Percentiles rank a stretch among this genome's conserved stretches.
phyloP scores from a whole-genome alignment of 2,113 vertebrate genomes.

The Spea bombifrons region DNA sequence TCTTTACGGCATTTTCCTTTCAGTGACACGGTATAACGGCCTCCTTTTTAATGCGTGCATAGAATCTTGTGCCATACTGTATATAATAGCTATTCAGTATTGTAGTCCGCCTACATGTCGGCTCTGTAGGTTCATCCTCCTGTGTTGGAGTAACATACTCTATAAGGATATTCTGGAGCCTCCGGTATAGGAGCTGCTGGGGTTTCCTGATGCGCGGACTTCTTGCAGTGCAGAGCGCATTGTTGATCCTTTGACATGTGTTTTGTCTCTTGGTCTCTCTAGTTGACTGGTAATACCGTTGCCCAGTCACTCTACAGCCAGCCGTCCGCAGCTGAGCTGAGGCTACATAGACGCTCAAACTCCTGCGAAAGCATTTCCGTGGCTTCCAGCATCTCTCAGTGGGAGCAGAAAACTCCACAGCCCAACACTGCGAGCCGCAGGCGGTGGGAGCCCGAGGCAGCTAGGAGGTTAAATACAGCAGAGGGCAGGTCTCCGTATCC shows the following conservation, averaged over 20 bases:
- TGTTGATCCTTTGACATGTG: constrained; percentile 48
- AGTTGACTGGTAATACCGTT: constrained; percentile 61
- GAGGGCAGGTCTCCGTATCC: constrained; percentile 81
- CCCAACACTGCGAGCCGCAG: constrained; percentile 59
- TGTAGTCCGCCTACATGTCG: too few species aligned
- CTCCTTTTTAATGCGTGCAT: too few species aligned
- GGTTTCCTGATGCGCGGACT: neutral
- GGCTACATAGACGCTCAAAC: constrained; percentile 68
- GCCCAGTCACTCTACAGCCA: constrained; percentile 63
- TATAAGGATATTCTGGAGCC: too few species aligned
- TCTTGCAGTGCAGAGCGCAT: neutral
- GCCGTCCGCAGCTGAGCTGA: constrained; percentile 52
- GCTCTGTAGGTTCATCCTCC: too few species aligned
- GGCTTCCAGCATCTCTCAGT: constrained; percentile 84
- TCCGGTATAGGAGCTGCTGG: too few species aligned
- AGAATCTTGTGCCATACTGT: too few species aligned
- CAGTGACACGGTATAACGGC: too few species aligned
- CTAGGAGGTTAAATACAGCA: constrained; percentile 62
- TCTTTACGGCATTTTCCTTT: too few species aligned
- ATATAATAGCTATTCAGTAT: too few species aligned
- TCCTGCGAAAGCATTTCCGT: constrained; percentile 83
- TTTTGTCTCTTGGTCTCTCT: constrained; percentile 61
- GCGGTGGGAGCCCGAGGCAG: constrained; percentile 64
- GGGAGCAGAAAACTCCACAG: constrained; percentile 84
- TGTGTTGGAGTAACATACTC: too few species aligned